Conservation (phyloP, 2,113 vertebrate species). For the Pundamilia nyererei region DNA sequence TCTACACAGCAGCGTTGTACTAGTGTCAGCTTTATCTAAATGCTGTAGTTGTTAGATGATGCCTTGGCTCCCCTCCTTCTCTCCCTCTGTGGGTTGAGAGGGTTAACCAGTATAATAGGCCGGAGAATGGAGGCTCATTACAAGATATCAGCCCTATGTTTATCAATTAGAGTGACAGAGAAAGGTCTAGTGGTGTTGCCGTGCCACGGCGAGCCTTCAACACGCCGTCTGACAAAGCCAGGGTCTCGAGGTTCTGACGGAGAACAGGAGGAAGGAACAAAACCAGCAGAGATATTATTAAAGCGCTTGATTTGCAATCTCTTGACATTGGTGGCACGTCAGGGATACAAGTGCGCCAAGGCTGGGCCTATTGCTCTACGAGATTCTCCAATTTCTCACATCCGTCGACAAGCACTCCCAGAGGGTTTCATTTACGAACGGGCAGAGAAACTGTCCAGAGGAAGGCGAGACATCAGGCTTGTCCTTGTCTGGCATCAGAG, state of each 20-base stretch:
- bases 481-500: slow-evolving; percentile 63
- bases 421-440: slow-evolving; percentile 68
- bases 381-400: slow-evolving; percentile 66
- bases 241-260: slow-evolving; percentile 25
- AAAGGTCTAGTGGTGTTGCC: slow-evolving; percentile 23
- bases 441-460: slow-evolving; percentile 58
- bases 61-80: slow-evolving; percentile 13
- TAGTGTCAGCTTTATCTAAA: slow-evolving; percentile 49
- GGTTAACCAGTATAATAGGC: slow-evolving; percentile 70
- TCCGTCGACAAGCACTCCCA: slow-evolving; percentile 60
- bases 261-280: slow-evolving; percentile 32
- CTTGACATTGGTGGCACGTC: slow-evolving; percentile 60
- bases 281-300: slow-evolving; percentile 62
- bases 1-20: not conserved
- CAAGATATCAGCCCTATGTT: slow-evolving; percentile 57
- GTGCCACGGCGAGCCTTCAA: slow-evolving; percentile 24
- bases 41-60: slow-evolving; percentile 55
- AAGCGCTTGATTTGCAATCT: slow-evolving; percentile 68
- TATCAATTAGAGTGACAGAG: slow-evolving; percentile 67
- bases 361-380: slow-evolving; percentile 34
- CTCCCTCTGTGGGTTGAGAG: slow-evolving; percentile 43
- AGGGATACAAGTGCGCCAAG: slow-evolving; percentile 24
- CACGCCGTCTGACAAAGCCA: slow-evolving; percentile 23
- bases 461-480: slow-evolving; percentile 47
- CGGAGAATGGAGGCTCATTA: slow-evolving; percentile 65